phyloP scores from a whole-genome alignment of 2,888 invertebrate genomes.

The Podabrus alpinus region DNA sequence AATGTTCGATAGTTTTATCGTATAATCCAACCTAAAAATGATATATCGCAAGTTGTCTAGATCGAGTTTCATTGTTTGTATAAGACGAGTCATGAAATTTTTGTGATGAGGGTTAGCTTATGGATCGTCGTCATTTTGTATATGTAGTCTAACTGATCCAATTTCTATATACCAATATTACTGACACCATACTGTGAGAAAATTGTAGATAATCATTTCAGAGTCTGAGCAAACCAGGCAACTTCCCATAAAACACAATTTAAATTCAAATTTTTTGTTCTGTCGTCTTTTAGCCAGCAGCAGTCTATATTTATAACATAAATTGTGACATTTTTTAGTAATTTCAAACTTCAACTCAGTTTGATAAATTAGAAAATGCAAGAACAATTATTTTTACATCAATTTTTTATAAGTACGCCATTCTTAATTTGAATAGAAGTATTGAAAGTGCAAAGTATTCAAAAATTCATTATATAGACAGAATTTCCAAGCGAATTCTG shows the following conservation, averaged over 20 bases:
- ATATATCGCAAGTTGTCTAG: background rate
- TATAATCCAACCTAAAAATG: background rate
- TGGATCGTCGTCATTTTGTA: background rate
- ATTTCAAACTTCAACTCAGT: background rate
- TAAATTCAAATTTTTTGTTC: background rate
- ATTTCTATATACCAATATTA: background rate
- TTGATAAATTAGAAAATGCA: background rate
- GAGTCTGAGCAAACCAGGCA: background rate
- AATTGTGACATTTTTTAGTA: background rate
- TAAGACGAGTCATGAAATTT: background rate
- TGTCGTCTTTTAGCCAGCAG: background rate
- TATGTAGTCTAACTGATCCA: too few species aligned
- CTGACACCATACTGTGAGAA: background rate
- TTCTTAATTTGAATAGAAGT: background rate
- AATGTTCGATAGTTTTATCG: background rate
- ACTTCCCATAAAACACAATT: background rate
- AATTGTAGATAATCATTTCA: background rate
- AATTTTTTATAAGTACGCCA: background rate
- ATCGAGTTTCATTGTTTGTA: background rate
- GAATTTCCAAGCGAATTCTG: background rate
- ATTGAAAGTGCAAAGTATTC: background rate
- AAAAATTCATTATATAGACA: background rate
- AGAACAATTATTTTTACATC: background rate
- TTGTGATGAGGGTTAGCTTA: background rate
- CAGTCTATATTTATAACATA: background rate